phyloP scores from a whole-genome alignment of 2,797 vertebrate genomes.

The Lemur catta region DNA sequence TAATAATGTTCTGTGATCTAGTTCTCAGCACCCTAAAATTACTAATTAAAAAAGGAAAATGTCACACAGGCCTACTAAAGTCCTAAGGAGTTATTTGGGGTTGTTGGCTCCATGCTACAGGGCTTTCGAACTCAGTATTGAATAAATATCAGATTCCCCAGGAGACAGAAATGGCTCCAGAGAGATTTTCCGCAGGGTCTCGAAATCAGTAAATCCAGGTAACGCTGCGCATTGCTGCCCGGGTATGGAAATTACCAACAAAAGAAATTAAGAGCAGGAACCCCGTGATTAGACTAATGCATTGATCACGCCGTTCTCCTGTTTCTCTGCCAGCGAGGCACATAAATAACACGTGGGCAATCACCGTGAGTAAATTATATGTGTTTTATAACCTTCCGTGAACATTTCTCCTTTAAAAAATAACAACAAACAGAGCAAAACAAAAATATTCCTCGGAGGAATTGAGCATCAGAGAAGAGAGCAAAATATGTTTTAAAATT shows the following conservation, averaged over 20 bases:
- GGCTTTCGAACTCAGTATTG: not conserved
- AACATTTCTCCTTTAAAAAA: conserved; percentile 58
- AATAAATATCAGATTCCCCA: conserved; percentile 15
- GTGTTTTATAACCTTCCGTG: conserved; percentile 65
- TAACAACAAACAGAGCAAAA: conserved; percentile 41
- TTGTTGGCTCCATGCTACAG: not conserved
- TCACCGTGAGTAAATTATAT: conserved; percentile 69
- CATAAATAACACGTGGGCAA: conserved; percentile 76
- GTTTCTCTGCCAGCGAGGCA: conserved; percentile 84
- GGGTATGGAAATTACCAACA: conserved; percentile 87
- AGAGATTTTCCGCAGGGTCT: conserved; percentile 48
- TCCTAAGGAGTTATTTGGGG: not conserved
- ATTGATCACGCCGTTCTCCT: conserved; percentile 88
- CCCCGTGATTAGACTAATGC: conserved; percentile 87
- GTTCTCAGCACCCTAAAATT: not conserved
- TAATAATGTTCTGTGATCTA: not conserved
- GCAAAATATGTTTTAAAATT: not conserved
- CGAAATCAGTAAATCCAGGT: conserved; percentile 43
- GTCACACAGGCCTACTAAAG: not conserved
- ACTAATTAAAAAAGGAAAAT: not conserved
- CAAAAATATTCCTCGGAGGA: conserved; percentile 29
- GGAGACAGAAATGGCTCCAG: conserved; percentile 25
- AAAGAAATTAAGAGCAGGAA: conserved; percentile 88
- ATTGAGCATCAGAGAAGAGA: not conserved
- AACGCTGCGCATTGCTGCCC: conserved; percentile 75